Percentiles rank a stretch among this genome's conserved stretches.
Conservation (phyloP, 2,113 vertebrate genomes). For the Microtus pennsylvanicus region DNA sequence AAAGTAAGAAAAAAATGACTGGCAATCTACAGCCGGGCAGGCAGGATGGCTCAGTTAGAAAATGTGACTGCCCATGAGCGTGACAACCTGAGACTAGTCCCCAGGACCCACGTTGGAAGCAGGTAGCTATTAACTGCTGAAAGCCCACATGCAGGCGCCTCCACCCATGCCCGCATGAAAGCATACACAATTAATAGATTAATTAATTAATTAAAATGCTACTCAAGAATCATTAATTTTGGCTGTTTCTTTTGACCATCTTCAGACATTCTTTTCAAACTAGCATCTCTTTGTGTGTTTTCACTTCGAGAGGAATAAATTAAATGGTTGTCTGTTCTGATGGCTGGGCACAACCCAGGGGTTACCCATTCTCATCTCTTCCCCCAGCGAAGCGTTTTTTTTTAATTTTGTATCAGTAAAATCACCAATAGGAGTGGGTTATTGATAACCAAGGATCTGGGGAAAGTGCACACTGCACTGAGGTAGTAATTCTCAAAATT, state of each 20-base stretch:
- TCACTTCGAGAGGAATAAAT: constrained; percentile 13
- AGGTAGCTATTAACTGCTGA: neutral
- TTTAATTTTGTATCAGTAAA: constrained; percentile 31
- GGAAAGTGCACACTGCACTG: neutral
- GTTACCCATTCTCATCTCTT: neutral
- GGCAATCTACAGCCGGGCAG: neutral
- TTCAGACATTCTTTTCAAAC: neutral
- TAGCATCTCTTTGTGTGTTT: constrained; percentile 18
- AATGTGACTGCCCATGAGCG: neutral
- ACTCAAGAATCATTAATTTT: neutral
- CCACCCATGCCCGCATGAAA: neutral
- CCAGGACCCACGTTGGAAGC: neutral
- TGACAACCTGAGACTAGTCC: neutral
- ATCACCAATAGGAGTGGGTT: neutral
- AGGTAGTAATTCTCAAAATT: neutral
- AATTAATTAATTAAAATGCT: neutral
- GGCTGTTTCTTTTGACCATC: neutral
- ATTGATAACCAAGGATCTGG: neutral
- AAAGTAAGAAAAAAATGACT: constrained; percentile 49
- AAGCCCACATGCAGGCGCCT: neutral
- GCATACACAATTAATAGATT: neutral
- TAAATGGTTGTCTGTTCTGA: neutral
- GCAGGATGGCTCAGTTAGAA: neutral
- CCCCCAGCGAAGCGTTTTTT: neutral
- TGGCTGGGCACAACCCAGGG: neutral